These are phyloP conservation scores for Ophioninae sp. DNA, from an alignment of 2,888 invertebrate species.

Conservation along the genomic window DNA sequence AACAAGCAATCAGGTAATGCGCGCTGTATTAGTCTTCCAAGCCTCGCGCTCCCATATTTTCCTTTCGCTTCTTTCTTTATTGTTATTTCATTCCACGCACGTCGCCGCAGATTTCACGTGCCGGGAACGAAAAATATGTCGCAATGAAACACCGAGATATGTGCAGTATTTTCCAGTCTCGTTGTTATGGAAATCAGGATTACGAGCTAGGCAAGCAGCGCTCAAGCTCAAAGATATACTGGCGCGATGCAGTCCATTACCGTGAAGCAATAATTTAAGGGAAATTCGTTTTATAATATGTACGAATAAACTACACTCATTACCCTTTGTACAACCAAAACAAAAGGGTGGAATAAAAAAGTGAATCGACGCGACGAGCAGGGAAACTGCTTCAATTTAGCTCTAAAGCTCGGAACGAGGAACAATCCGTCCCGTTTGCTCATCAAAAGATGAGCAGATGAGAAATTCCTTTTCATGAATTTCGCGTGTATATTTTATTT, in stretches of 20 bases:
- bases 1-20: neutral
- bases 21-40: constrained; percentile 5
- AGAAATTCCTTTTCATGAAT: no score
- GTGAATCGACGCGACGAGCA: neutral
- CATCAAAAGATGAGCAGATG: neutral
- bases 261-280: constrained; percentile 20
- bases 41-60: constrained; percentile 15
- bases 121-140: constrained; percentile 27
- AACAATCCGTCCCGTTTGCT: neutral
- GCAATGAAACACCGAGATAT: constrained; percentile 28
- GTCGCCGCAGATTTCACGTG: constrained; percentile 29
- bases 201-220: constrained; percentile 10
- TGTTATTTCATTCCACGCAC: constrained; percentile 22
- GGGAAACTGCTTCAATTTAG: neutral
- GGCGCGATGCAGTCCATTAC: constrained; percentile 4
- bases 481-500: no score
- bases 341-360: constrained; percentile 4
- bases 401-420: neutral
- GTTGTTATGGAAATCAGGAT: constrained; percentile 58
- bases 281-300: constrained; percentile 11
- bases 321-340: constrained; percentile 22
- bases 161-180: constrained; percentile 46
- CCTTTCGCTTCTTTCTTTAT: constrained; percentile 9
- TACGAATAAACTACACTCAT: constrained; percentile 10
- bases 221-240: constrained; percentile 27